A percentile compares a stretch with the other conserved stretches of the same genome.
These are phyloP conservation scores for Alethe diademata DNA, from an alignment of 2,113 vertebrate species.

Conservation along the genomic window DNA sequence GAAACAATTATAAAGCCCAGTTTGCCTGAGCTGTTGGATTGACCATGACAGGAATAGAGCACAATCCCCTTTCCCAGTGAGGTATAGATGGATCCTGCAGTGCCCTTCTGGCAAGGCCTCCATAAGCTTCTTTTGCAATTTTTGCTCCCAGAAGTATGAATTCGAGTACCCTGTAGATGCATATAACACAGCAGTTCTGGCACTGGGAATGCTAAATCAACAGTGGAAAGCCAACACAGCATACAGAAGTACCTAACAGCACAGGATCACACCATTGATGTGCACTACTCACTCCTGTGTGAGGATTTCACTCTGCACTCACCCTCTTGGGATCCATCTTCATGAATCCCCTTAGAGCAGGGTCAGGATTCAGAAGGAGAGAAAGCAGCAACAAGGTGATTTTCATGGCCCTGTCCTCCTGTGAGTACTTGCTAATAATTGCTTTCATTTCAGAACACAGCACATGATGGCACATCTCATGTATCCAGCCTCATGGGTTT, in stretches of 20 bases:
- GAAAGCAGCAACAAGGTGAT: background rate
- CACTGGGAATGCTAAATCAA: background rate
- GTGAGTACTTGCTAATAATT: background rate
- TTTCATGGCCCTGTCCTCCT: background rate
- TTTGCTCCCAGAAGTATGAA: background rate
- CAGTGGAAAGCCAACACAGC: background rate
- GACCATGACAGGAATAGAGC: background rate
- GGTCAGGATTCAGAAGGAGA: background rate
- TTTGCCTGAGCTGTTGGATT: background rate
- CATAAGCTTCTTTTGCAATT: background rate
- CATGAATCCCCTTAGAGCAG: background rate
- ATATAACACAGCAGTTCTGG: background rate
- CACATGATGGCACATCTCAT: background rate
- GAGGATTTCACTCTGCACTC: background rate
- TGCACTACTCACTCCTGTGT: background rate
- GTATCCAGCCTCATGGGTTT: background rate
- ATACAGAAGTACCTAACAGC: background rate
- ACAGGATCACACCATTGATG: accelerated
- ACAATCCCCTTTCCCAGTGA: background rate
- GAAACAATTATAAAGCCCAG: background rate
- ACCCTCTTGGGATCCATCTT: background rate
- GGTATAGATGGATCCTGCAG: accelerated
- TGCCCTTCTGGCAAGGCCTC: background rate
- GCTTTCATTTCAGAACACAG: background rate
- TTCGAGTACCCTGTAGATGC: background rate